Percentiles rank a stretch among this genome's conserved stretches.
Conservation (phyloP, 2,888 invertebrate species). For the Chymomyza fuscimana region DNA sequence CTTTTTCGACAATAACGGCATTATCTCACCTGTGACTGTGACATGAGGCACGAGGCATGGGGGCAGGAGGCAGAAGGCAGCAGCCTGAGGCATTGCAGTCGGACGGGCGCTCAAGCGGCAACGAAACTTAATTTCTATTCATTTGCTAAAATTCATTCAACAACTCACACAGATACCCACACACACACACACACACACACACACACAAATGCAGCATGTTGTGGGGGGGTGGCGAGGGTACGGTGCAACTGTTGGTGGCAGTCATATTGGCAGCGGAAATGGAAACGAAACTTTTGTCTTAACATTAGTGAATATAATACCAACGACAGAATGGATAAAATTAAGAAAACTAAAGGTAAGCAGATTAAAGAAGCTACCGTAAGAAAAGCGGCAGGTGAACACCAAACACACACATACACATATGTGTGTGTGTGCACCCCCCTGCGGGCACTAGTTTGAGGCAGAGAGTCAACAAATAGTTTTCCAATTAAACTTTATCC, state of each 20-base stretch:
- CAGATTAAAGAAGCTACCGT: conserved; percentile 59
- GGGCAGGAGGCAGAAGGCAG: conserved; percentile 5
- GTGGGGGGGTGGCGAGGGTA: not conserved
- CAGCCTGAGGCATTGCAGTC: conserved; percentile 54
- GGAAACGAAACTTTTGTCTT: conserved; percentile 71
- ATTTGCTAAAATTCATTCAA: conserved; percentile 71
- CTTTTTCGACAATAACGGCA: conserved; percentile 71
- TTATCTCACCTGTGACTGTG: conserved; percentile 62
- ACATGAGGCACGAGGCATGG: not conserved
- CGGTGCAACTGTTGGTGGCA: conserved; percentile 31
- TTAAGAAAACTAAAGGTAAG: conserved; percentile 74
- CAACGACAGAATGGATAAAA: conserved; percentile 66
- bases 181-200: conserved; percentile 15
- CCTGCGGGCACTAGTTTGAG: not conserved
- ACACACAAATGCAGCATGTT: conserved; percentile 14
- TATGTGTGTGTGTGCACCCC: not conserved
- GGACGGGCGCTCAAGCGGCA: conserved; percentile 63
- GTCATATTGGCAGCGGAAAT: conserved; percentile 72
- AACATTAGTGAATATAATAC: conserved; percentile 65
- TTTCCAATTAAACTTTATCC: conserved; percentile 81
- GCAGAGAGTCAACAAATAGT: conserved; percentile 70
- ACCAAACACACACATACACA: conserved; percentile 9
- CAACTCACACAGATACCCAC: conserved; percentile 21
- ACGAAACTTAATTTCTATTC: conserved; percentile 73
- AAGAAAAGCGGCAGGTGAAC: conserved; percentile 12